Evolutionary conservation across 2,797 vertebrate genomes (phyloP), one percentile per base, ranked within the genome.

Genomic region (Gallinago nigripennis): DNA sequence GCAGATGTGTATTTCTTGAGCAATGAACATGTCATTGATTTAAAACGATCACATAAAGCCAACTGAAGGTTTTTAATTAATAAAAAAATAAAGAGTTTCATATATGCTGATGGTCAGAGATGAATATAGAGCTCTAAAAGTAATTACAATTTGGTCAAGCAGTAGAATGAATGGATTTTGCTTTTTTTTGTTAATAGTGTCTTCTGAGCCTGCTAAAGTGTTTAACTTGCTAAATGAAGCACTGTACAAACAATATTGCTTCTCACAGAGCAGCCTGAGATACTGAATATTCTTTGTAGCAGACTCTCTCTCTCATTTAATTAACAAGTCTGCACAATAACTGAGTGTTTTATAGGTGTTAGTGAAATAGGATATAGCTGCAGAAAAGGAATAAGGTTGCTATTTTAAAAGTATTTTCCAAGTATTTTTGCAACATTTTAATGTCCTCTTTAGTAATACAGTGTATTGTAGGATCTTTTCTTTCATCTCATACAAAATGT

Each of bases 161-260:
- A 90, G 31, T 43, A 48, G 28, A 83, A 37, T 88, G 46, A 72
- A 35, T 68, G 21, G 68, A 78, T 61, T 75, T 70, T 18, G 16
- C 6, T 13, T 75, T 51, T 63, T 39, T 39, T 27, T 30, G 24
- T 37, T 20, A 7, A 15, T 3, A 25, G 27, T 3, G 2, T 75
- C 11, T 57, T 54, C 25, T 63, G 43, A 69, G 30, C 65, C 61
- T 77, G 9, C 53, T 89, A 64, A 75, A 19, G 41, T 70, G 48
- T 93, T 87, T 85, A 81, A 58, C n/a, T 82, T 92, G 53, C 6
- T 72, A 92, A 82, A 66, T 78, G 69, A 91, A 86, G 30, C 79
- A 31, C 33, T 85, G 14, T 24, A 25, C 33, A 84, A 84, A 31
- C n/a, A 71, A 3, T 61, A 60, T 21, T 77, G 35, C 35, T 78